These are phyloP conservation scores for Serrognathus titanus DNA, from an alignment of 2,888 invertebrate genomes.

Conservation along the genomic window DNA sequence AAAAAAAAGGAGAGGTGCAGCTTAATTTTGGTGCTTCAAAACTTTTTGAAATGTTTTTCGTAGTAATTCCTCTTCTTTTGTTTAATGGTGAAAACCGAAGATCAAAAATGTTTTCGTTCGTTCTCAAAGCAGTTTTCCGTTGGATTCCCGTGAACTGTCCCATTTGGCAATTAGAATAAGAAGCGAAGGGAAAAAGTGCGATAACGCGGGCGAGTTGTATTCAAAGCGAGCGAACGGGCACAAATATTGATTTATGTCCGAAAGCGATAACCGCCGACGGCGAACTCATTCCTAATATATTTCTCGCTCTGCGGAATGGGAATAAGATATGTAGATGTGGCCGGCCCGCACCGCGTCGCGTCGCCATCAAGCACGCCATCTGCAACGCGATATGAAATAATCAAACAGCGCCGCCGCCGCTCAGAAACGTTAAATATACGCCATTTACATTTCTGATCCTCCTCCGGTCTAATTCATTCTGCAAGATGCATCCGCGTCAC, in stretches of 20 bases:
- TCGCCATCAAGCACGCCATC: conserved; percentile 30
- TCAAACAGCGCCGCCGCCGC: conserved; percentile 23
- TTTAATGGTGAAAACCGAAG: too few relatives aligned
- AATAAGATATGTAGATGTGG: conserved; percentile 36
- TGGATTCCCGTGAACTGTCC: too few relatives aligned
- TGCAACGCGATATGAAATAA: conserved; percentile 30
- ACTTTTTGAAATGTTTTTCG: too few relatives aligned
- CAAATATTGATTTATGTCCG: conserved; percentile 3
- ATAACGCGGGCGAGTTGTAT: too few relatives aligned
- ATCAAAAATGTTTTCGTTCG: too few relatives aligned
- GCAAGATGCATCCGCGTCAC: too few relatives aligned
- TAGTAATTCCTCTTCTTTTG: too few relatives aligned
- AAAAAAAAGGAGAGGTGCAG: too few relatives aligned
- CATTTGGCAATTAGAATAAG: too few relatives aligned
- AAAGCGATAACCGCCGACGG: conserved; percentile 15
- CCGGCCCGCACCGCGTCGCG: conserved; percentile 20
- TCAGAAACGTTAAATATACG: conserved; percentile 20
- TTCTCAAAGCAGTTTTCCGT: too few relatives aligned
- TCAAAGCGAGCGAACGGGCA: background rate
- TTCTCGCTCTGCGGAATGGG: conserved; percentile 28
- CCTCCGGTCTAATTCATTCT: conserved; percentile 14
- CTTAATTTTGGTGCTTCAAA: too few relatives aligned
- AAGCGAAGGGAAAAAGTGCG: too few relatives aligned
- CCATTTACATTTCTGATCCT: conserved; percentile 23
- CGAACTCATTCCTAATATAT: conserved; percentile 34